phyloP scores from a whole-genome alignment of 2,888 invertebrate genomes.

The Cetonia aurata region DNA sequence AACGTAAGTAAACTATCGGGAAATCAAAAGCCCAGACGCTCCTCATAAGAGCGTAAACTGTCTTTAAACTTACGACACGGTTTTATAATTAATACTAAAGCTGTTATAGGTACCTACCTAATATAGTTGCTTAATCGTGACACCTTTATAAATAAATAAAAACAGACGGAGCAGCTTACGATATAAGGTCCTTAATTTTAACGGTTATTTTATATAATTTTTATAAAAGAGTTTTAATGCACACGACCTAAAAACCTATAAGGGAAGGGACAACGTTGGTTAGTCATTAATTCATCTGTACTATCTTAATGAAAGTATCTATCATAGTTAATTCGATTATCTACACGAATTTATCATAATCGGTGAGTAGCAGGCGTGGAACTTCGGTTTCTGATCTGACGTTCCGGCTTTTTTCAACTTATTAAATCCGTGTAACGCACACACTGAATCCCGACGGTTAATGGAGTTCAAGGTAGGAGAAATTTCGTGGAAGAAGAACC shows the following conservation, averaged over 20 bases:
- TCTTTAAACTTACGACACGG: constrained; percentile 16
- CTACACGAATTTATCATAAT: constrained; percentile 36
- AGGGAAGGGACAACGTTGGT: constrained; percentile 7
- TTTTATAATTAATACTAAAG: constrained; percentile 27
- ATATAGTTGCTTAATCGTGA: constrained; percentile 21
- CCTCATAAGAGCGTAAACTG: background rate
- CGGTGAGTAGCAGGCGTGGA: constrained; percentile 19
- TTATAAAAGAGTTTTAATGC: constrained; percentile 2
- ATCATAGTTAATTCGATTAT: constrained; percentile 41
- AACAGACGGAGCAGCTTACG: background rate
- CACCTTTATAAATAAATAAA: constrained; percentile 4
- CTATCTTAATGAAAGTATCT: constrained; percentile 38
- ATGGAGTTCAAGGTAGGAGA: constrained; percentile 40
- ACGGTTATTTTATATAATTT: constrained; percentile 23
- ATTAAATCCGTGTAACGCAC: constrained; percentile 7
- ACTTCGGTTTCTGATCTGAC: constrained; percentile 21
- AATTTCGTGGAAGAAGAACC: constrained; percentile 33
- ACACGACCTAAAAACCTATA: constrained; percentile 9
- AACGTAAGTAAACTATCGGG: constrained; percentile 30
- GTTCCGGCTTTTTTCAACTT: constrained; percentile 9
- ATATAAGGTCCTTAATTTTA: constrained; percentile 28
- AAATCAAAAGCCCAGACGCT: constrained; percentile 5
- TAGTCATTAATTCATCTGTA: constrained; percentile 23
- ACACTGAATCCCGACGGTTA: constrained; percentile 6
- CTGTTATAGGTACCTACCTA: background rate